These are phyloP conservation scores for Ictalurus punctatus DNA, from an alignment of 2,113 vertebrate species.

Conservation along the genomic window DNA sequence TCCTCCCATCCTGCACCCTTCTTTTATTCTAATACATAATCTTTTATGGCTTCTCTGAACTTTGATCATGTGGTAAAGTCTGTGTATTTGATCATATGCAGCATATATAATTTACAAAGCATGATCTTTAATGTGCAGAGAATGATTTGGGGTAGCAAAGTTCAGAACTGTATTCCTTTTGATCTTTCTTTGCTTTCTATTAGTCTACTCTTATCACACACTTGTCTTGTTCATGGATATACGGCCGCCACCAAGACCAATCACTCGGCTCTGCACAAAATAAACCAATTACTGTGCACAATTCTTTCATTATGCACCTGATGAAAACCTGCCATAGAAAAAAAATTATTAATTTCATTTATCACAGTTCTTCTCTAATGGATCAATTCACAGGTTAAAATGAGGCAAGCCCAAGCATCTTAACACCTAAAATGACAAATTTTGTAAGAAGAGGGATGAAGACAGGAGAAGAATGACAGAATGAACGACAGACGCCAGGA, in stretches of 20 bases:
- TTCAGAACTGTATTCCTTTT: slow-evolving; percentile 42
- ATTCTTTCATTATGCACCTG: neutral
- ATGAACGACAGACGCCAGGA: slow-evolving; percentile 62
- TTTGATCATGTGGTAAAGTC: slow-evolving; percentile 59
- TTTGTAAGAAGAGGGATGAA: neutral
- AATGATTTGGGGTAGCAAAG: slow-evolving; percentile 33
- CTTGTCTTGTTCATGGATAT: neutral
- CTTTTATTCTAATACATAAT: slow-evolving; percentile 41
- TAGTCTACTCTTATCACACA: neutral
- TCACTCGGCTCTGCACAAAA: neutral
- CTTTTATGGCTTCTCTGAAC: slow-evolving; percentile 38
- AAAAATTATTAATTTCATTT: neutral
- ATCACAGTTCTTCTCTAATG: neutral
- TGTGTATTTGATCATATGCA: slow-evolving; percentile 54
- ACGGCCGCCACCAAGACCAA: neutral
- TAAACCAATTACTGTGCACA: neutral
- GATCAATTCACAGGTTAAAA: neutral
- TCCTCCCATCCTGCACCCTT: slow-evolving; percentile 24
- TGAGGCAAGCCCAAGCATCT: neutral
- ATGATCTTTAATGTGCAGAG: slow-evolving; percentile 34
- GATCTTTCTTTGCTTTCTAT: slow-evolving; percentile 37
- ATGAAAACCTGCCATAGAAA: neutral
- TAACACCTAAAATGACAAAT: too few relatives aligned
- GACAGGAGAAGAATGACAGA: neutral
- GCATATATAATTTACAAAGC: slow-evolving; percentile 52